Conservation (phyloP, 1,140 invertebrate species). For the Centruroides sculpturatus region DNA sequence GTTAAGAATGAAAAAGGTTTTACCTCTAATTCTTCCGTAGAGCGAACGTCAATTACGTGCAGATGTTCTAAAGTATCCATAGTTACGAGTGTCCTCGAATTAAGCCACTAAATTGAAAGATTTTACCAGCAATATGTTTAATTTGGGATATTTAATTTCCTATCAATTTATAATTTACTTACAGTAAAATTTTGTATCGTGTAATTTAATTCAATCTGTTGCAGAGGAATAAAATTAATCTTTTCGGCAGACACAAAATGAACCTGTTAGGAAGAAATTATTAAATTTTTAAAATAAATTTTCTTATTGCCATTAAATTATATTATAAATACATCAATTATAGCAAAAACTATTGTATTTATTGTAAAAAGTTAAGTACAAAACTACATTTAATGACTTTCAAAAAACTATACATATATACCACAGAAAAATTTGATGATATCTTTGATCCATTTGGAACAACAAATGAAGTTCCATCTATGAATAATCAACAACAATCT, state of each 20-base stretch:
- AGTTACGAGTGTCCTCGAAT: constrained; percentile 64
- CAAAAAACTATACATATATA: too few relatives aligned
- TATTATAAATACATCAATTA: too few relatives aligned
- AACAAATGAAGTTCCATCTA: too few relatives aligned
- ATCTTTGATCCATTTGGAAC: neutral
- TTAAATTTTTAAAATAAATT: too few relatives aligned
- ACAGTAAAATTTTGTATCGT: constrained; percentile 42
- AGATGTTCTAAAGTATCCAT: constrained; percentile 73
- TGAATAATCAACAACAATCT: too few relatives aligned
- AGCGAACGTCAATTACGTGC: constrained; percentile 74
- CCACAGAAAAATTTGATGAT: neutral
- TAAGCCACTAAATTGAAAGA: constrained; percentile 53
- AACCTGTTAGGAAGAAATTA: constrained; percentile 19
- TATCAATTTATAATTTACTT: constrained; percentile 9
- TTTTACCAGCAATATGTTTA: neutral
- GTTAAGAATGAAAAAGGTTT: too few relatives aligned
- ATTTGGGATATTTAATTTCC: neutral
- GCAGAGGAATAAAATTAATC: constrained; percentile 46
- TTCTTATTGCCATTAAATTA: too few relatives aligned
- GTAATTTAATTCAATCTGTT: constrained; percentile 49
- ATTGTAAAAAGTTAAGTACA: too few relatives aligned
- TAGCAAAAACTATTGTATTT: too few relatives aligned
- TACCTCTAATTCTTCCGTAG: constrained; percentile 51
- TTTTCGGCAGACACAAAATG: constrained; percentile 30
- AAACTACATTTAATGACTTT: too few relatives aligned